phyloP scores from a whole-genome alignment of 2,888 invertebrate genomes.

The Scaptomyza tumidula region DNA sequence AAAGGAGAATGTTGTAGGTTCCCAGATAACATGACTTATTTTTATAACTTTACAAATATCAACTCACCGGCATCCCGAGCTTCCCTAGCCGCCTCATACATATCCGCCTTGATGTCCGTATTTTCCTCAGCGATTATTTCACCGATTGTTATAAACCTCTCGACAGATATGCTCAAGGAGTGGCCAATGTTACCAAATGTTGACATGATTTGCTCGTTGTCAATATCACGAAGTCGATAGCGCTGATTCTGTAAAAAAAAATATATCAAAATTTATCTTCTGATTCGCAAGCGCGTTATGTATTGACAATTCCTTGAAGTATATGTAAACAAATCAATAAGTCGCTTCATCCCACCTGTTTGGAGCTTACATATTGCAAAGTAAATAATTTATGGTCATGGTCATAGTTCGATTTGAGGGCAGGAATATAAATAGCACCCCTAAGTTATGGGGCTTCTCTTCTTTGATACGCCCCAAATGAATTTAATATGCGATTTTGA shows the following conservation, averaged over 20 bases:
- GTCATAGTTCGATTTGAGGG: not conserved
- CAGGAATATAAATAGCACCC: not conserved
- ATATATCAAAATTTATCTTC: not conserved
- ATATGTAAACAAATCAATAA: conserved; percentile 11
- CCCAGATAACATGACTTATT: too few relatives aligned
- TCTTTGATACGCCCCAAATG: not conserved
- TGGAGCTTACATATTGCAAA: not conserved
- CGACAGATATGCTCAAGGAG: conserved; percentile 98
- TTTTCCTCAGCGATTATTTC: conserved; percentile 99
- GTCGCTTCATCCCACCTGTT: conserved; percentile 2
- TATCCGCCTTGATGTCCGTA: conserved; percentile 97
- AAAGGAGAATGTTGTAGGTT: conserved; percentile 46
- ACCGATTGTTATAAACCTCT: conserved; percentile 98
- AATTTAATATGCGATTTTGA: not conserved
- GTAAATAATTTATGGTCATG: not conserved
- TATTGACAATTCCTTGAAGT: not conserved
- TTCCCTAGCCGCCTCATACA: conserved; percentile 99
- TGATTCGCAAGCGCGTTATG: not conserved
- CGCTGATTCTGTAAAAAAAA: conserved; percentile 62
- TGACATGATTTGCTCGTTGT: conserved; percentile 72
- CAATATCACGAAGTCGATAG: conserved; percentile 70
- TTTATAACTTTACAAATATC: not conserved
- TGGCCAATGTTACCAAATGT: conserved; percentile 91
- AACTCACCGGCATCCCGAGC: conserved; percentile 95
- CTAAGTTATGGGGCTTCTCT: not conserved